Conservation (phyloP, 2,888 invertebrate genomes). For the Camponotus fellah region DNA sequence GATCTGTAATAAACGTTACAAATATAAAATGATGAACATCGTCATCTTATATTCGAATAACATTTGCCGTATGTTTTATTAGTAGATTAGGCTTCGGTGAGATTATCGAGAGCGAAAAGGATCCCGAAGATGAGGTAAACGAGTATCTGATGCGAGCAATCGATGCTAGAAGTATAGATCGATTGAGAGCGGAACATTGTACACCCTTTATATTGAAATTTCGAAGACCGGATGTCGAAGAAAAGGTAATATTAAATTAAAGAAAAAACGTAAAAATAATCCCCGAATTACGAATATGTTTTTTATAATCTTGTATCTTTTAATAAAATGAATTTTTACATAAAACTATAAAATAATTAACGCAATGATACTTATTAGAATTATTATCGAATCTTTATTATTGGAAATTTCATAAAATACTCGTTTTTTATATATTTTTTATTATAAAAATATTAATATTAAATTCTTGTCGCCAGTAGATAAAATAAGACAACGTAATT, state of each 20-base stretch:
- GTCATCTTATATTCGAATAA: too few species aligned
- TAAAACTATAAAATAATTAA: background rate
- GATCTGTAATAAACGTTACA: background rate
- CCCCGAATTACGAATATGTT: background rate
- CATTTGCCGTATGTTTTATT: background rate
- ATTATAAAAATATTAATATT: background rate
- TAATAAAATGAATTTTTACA: slow-evolving; percentile 11
- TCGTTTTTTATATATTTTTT: background rate
- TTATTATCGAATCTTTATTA: background rate
- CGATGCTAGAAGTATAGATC: slow-evolving; percentile 97
- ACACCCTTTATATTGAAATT: slow-evolving; percentile 94
- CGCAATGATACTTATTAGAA: background rate
- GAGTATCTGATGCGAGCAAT: slow-evolving; percentile 98
- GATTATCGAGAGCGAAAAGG: slow-evolving; percentile 89
- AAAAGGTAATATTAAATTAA: slow-evolving; percentile 88
- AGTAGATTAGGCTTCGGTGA: slow-evolving; percentile 92
- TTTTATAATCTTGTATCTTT: background rate
- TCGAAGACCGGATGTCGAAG: slow-evolving; percentile 92
- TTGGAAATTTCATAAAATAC: background rate
- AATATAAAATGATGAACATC: background rate
- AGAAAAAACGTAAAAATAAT: background rate
- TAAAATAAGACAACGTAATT: too few species aligned
- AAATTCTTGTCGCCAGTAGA: too few species aligned
- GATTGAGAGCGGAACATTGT: slow-evolving; percentile 95
- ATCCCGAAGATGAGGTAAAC: slow-evolving; percentile 97